Conservation (phyloP, 2,113 vertebrate species). For the Nibea coibor region DNA sequence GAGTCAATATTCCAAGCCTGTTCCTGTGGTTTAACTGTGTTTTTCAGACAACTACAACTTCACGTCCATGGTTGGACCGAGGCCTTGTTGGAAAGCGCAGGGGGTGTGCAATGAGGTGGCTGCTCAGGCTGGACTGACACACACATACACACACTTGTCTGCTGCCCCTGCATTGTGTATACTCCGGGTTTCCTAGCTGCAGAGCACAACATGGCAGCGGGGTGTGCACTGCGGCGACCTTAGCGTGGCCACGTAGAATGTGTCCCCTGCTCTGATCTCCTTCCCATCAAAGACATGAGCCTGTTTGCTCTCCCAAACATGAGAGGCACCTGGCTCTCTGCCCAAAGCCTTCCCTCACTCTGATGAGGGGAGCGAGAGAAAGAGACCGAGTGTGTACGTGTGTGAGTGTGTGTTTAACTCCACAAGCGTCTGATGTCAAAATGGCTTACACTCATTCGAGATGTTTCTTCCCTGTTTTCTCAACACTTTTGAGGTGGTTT, state of each 20-base stretch:
- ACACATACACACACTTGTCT: constrained; percentile 35
- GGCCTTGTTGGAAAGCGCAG: constrained; percentile 39
- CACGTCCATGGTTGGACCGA: constrained; percentile 48
- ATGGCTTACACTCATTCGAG: constrained; percentile 48
- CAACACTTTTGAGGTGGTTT: constrained; percentile 50
- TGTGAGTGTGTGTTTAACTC: constrained; percentile 39
- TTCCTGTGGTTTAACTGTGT: constrained; percentile 18
- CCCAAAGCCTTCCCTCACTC: constrained; percentile 59
- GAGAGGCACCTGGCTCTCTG: constrained; percentile 74
- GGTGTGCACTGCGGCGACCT: constrained; percentile 68
- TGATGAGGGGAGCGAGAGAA: constrained; percentile 40
- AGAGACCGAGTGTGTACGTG: constrained; percentile 32
- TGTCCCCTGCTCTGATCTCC: constrained; percentile 78
- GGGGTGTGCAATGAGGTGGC: constrained; percentile 31
- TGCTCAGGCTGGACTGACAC: constrained; percentile 2
- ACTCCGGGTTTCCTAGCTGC: constrained; percentile 79
- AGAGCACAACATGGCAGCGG: constrained; percentile 78
- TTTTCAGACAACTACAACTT: constrained; percentile 43
- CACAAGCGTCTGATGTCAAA: constrained; percentile 51
- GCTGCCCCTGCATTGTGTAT: constrained; percentile 64
- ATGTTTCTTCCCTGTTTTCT: constrained; percentile 49
- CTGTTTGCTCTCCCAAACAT: constrained; percentile 80
- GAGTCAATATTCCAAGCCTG: constrained; percentile 6
- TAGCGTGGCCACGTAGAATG: constrained; percentile 79
- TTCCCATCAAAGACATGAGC: constrained; percentile 76